Base-by-base conservation (phyloP, 2,888 invertebrate species). In the Macaria notata region DNA sequence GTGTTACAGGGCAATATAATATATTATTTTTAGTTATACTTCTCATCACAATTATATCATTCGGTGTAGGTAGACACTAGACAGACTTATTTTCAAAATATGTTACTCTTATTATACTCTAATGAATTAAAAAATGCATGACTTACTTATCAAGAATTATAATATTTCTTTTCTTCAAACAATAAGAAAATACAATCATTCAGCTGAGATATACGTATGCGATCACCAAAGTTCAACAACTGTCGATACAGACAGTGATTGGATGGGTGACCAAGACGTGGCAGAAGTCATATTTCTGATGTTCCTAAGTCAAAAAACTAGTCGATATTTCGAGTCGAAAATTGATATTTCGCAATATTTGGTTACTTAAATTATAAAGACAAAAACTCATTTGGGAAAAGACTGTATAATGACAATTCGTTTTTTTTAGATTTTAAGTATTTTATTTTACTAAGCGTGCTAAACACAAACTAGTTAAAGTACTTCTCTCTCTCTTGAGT, bases 361-460 rank as follows among this genome's bases (percentile, higher is more conserved):
- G 46, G 31, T 47, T 54, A 38, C 31, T 54, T 3, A 50, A 57
- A 46, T 49, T 58, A 49, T 36, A 69, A 81, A 83, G 84, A 86
- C 84, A 83, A 77, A 70, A 69, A 67, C 56, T 69, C 51, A 72
- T 19, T 75, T 75, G 77, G 75, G 45, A 84, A 84, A 88, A 87
- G 88, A 88, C 88, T 83, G 81, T 69, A 57, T 71, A 70, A 75
- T 77, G 73, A 79, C 75, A 78, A 70, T 68, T 67, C 70, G 58
- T 42, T 60, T 48, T 55, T 50, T n/a, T 43, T 41, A 39, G 53
- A 36, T 8, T 49, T 45, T 52, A 59, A 42, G 42, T 54, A 41
- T 64, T 63, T 62, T 8, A 39, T 41, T n/a, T 41, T 41, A 8
- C 52, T 55, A 45, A 59, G 46, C 31, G 49, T n/a, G 46, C 3